Percentiles rank a stretch among this genome's conserved stretches.
phyloP scores from a whole-genome alignment of 2,888 invertebrate species.

The Deilephila porcellus region DNA sequence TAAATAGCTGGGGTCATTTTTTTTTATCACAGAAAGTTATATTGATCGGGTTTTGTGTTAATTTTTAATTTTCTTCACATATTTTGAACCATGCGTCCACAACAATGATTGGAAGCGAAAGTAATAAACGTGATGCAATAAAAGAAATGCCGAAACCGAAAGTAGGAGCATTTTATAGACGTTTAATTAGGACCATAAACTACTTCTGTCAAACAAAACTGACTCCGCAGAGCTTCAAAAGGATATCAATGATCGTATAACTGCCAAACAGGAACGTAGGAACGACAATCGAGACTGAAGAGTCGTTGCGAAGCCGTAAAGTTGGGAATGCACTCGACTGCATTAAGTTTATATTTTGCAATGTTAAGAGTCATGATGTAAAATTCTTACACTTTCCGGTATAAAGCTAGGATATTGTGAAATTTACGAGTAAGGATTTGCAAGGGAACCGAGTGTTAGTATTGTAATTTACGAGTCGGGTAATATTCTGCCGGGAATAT shows the following conservation, averaged over 20 bases:
- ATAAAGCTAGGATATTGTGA: conserved; percentile 36
- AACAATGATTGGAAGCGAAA: not conserved
- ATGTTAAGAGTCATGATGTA: conserved; percentile 30
- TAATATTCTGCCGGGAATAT: conserved; percentile 29
- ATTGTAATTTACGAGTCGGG: conserved; percentile 43
- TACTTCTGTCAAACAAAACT: not conserved
- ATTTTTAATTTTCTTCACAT: not conserved
- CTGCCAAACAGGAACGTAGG: conserved; percentile 24
- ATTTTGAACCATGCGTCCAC: too few relatives aligned
- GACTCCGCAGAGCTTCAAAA: not conserved
- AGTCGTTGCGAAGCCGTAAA: conserved; percentile 3
- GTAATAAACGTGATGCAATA: not conserved
- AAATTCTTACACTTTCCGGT: conserved; percentile 37
- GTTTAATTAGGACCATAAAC: conserved; percentile 14
- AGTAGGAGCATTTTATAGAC: not conserved
- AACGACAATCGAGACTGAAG: conserved; percentile 31
- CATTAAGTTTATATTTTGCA: conserved; percentile 37
- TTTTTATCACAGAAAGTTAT: not conserved
- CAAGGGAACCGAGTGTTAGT: conserved; percentile 47
- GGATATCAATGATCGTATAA: conserved; percentile 11
- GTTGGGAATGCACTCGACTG: conserved; percentile 37
- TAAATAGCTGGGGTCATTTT: not conserved
- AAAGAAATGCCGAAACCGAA: not conserved
- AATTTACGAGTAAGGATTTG: conserved; percentile 45
- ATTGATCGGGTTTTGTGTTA: not conserved